phyloP scores from a whole-genome alignment of 2,888 invertebrate genomes.

The Crematogaster levior region DNA sequence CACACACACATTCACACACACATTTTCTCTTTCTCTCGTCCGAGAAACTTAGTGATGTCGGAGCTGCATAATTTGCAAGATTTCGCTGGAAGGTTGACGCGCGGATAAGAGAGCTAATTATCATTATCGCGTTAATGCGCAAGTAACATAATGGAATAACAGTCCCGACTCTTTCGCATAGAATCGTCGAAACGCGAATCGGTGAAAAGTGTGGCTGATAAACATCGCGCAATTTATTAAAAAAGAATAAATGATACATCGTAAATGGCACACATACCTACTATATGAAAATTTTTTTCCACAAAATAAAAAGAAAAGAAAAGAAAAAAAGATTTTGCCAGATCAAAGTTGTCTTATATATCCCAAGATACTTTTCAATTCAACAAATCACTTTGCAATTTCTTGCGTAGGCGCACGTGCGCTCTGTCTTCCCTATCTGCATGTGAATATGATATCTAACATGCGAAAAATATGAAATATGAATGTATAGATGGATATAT shows the following conservation, averaged over 20 bases:
- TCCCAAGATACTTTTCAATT: background rate
- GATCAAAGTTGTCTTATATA: background rate
- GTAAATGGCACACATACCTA: background rate
- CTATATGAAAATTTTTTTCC: background rate
- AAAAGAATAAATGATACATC: background rate
- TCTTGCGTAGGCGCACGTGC: background rate
- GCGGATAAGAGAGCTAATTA: constrained; percentile 52
- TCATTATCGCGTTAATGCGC: constrained; percentile 45
- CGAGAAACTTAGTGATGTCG: constrained; percentile 35
- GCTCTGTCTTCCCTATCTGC: background rate
- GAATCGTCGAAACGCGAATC: background rate
- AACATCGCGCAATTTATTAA: background rate
- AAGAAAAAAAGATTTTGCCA: background rate
- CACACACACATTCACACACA: too few relatives aligned
- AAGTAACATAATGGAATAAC: constrained; percentile 43
- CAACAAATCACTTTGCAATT: background rate
- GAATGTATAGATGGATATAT: constrained; percentile 28
- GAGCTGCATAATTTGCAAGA: constrained; percentile 51
- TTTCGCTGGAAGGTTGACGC: constrained; percentile 44
- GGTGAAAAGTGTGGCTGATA: background rate
- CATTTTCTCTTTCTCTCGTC: too few relatives aligned
- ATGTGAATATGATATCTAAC: background rate
- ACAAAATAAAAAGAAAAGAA: background rate
- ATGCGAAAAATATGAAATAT: background rate
- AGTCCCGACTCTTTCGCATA: constrained; percentile 35